Evolutionary conservation across 2,113 vertebrate genomes (phyloP).

Genomic region (Ariopsis seemanni): DNA sequence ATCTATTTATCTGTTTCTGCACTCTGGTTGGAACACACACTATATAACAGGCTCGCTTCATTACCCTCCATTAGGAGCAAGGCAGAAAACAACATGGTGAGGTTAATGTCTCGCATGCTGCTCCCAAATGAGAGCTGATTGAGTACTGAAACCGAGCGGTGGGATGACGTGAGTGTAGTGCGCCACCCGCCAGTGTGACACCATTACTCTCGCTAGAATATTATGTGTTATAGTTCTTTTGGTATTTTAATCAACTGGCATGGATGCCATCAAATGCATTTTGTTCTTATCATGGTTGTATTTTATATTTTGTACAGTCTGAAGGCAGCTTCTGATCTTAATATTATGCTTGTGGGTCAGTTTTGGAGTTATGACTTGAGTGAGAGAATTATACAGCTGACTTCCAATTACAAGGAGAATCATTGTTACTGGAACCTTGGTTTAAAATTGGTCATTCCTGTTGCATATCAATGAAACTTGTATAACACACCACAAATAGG

Average conservation of each 20-base stretch:
- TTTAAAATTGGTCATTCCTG: background rate
- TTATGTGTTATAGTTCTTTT: background rate
- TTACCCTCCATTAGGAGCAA: constrained; percentile 60
- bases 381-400: background rate
- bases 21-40: constrained; percentile 48
- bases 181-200: constrained; percentile 10
- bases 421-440: background rate
- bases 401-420: constrained; percentile 2
- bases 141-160: constrained; percentile 40
- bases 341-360: background rate
- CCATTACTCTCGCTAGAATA: background rate
- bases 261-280: background rate
- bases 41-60: constrained; percentile 55
- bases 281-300: background rate
- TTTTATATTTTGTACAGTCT: background rate
- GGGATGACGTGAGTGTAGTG: background rate
- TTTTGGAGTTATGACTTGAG: background rate
- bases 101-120: constrained; percentile 56
- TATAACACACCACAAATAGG: background rate
- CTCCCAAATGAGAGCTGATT: constrained; percentile 52
- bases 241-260: constrained; percentile 2
- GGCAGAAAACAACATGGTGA: constrained; percentile 54
- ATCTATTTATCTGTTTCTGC: constrained; percentile 59
- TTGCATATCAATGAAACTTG: background rate
- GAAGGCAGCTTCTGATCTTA: background rate